Evolutionary conservation across 2,888 invertebrate genomes (phyloP), one percentile per base, ranked within the genome.

Genomic region (Chymomyza caudatula): DNA sequence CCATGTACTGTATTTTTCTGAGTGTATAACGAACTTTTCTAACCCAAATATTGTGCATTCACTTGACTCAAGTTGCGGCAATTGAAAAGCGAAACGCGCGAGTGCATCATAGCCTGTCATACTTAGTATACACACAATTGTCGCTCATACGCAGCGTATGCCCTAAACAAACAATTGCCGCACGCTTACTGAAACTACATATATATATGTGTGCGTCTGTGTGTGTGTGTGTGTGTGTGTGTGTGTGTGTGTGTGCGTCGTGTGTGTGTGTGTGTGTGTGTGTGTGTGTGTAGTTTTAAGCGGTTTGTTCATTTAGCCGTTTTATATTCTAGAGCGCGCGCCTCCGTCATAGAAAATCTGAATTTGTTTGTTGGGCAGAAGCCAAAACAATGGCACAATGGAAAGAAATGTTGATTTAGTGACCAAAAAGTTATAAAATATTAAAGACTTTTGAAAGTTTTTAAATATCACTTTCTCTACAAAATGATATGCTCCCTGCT

Each of bases 1-100:
- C 22, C 23, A 22, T 59, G 49, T 29, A 58, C 63, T 6, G 15
- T 5, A 29, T 15, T 15, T 52, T 6, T 44, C 49, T 44, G 22
- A 22, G 15, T 29, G 43, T 52, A 49, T 19, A 42, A 23, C 17
- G 49, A 60, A 72, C 63, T 63, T 61, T 62, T 43, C 63, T 79
- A 80, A 82, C 82, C 85, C 77, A 82, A 80, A 80, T 80, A 70
- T 72, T 82, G 75, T 82, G 60, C 67, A 73, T 76, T 76, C 66
- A 65, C 73, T 68, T 58, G 53, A 55, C 66, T 25, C 44, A 55
- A 70, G 65, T 70, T 51, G 58, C 29, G 61, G 23, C 55, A 22
- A 42, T 37, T 37, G 29, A 37, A 37, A 47, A 67, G 22, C 11
- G 23, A 22, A 25, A 19, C 44, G 63, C 37, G 58, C 57, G 43